phyloP scores from a whole-genome alignment of 2,888 invertebrate genomes.

The Ceratothoa steindachneri region DNA sequence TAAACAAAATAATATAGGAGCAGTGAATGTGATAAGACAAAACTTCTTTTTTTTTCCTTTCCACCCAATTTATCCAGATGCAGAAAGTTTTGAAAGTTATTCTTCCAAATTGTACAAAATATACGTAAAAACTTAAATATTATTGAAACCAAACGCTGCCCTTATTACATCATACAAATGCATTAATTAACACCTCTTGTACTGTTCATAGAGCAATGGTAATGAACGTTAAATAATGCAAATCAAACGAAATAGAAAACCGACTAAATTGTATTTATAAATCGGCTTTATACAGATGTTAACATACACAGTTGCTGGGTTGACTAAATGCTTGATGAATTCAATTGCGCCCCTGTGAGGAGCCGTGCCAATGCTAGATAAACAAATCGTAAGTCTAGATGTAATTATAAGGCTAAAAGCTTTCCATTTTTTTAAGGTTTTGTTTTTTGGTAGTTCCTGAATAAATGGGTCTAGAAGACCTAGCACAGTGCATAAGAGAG shows the following conservation, averaged over 20 bases:
- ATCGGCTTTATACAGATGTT: background rate
- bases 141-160: background rate
- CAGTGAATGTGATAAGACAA: background rate
- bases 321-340: background rate
- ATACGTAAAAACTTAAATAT: background rate
- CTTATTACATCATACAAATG: background rate
- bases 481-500: background rate
- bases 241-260: background rate
- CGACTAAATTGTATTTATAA: background rate
- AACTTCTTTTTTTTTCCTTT: too few relatives aligned
- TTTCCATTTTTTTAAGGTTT: background rate
- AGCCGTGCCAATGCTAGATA: background rate
- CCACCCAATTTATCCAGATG: too few relatives aligned
- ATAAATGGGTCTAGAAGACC: background rate
- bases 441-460: background rate
- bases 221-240: background rate
- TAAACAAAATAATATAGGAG: too few relatives aligned
- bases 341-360: background rate
- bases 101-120: constrained; percentile 7
- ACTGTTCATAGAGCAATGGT: background rate
- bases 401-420: background rate
- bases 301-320: background rate
- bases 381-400: background rate
- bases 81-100: background rate
- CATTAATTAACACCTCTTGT: background rate